Conservation (phyloP, 2,113 vertebrate species). For the Upupa epops region DNA sequence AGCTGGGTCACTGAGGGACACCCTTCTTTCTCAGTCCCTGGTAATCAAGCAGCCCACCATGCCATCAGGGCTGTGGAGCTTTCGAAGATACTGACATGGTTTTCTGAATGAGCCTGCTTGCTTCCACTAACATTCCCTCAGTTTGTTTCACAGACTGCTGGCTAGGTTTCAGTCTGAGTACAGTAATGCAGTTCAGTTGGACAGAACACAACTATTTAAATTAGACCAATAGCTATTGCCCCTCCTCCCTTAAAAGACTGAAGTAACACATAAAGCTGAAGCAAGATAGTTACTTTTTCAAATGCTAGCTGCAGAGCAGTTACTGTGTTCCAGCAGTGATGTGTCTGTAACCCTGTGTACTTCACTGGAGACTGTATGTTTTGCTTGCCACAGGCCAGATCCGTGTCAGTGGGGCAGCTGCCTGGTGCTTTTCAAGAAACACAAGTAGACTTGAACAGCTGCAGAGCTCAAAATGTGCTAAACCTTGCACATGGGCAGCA, state of each 20-base stretch:
- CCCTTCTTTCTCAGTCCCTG: fast-evolving
- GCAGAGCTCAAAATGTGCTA: background rate
- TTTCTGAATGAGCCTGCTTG: background rate
- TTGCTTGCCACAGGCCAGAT: background rate
- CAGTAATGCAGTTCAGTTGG: background rate
- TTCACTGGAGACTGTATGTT: background rate
- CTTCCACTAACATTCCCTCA: background rate
- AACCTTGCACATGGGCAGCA: background rate
- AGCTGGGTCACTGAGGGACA: background rate
- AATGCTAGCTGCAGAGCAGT: background rate
- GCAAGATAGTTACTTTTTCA: background rate
- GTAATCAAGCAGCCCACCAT: background rate
- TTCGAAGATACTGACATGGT: background rate
- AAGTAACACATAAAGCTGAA: background rate
- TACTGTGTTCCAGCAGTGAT: background rate
- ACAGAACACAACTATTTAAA: background rate
- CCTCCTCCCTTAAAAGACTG: background rate
- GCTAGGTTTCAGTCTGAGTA: background rate
- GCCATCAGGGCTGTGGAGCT: fast-evolving
- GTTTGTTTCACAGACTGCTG: background rate
- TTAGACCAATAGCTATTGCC: background rate
- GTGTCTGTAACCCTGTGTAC: background rate
- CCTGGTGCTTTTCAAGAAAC: background rate
- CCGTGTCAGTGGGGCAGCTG: background rate
- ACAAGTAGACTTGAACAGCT: background rate